A percentile compares a stretch with the other conserved stretches of the same genome.
These are phyloP conservation scores for Carduelis carduelis DNA, from an alignment of 2,797 vertebrate genomes.

Conservation along the genomic window DNA sequence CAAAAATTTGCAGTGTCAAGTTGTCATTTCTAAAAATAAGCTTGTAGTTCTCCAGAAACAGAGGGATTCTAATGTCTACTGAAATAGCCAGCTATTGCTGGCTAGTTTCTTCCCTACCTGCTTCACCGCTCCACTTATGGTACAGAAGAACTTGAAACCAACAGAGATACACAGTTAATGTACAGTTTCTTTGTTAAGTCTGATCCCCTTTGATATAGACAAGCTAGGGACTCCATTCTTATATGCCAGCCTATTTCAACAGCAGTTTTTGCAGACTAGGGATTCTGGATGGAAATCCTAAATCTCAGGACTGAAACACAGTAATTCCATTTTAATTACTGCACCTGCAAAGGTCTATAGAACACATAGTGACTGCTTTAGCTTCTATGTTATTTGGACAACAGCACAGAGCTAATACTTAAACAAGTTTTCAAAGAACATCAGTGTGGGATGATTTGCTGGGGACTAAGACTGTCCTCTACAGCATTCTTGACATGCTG, in stretches of 20 bases:
- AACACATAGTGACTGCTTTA: neutral
- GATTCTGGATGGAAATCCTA: neutral
- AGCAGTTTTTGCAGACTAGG: neutral
- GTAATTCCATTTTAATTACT: neutral
- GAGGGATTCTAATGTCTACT: neutral
- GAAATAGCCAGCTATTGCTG: neutral
- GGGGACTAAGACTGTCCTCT: neutral
- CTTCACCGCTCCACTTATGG: neutral
- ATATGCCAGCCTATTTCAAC: neutral
- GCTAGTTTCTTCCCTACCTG: neutral
- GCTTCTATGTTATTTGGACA: neutral
- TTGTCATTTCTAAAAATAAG: neutral
- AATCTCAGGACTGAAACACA: neutral
- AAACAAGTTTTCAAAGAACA: neutral
- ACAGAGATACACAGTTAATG: neutral
- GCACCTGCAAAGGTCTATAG: neutral
- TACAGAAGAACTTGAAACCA: neutral
- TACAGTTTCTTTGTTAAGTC: neutral
- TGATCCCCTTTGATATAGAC: neutral
- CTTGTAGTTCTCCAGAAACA: neutral
- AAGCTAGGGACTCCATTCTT: neutral
- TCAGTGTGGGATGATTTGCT: neutral
- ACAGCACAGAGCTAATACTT: neutral
- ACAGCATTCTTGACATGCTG: neutral
- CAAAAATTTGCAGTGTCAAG: neutral